Conservation (phyloP, 2,113 vertebrate genomes). For the Ranitomeya imitator region DNA sequence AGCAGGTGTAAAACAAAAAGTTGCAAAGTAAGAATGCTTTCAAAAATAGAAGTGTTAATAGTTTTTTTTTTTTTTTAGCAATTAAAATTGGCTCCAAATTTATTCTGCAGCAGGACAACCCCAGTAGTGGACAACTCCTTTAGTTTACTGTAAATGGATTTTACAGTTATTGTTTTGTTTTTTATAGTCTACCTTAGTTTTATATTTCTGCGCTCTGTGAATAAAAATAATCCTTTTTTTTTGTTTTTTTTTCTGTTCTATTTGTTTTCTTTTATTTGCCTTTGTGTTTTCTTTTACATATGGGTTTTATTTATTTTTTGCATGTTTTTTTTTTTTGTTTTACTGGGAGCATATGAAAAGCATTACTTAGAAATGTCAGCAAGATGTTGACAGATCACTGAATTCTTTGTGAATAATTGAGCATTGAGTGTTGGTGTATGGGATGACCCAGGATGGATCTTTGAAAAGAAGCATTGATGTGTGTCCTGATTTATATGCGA, state of each 20-base stretch:
- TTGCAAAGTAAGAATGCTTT: too few species aligned
- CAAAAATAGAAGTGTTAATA: too few species aligned
- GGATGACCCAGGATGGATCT: conserved; percentile 23
- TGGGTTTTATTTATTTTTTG: background rate
- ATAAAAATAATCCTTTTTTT: background rate
- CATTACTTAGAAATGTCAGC: conserved; percentile 13
- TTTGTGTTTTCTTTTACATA: background rate
- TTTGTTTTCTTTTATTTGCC: background rate
- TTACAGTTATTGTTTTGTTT: background rate
- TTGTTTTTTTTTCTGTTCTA: background rate
- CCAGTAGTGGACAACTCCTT: background rate
- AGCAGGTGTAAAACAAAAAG: too few species aligned
- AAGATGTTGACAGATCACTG: conserved; percentile 44
- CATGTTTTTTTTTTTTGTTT: background rate
- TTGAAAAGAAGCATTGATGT: conserved; percentile 21
- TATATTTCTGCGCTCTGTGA: background rate
- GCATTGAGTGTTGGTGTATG: background rate
- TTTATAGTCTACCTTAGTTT: background rate
- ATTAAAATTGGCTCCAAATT: background rate
- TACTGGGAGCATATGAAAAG: conserved; percentile 12
- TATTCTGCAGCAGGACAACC: too few species aligned
- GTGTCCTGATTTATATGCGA: background rate
- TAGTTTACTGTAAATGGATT: background rate
- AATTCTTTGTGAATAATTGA: conserved; percentile 34
- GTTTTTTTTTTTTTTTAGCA: too few species aligned